Conservation (phyloP, 2,113 vertebrate genomes). For the Artemisiospiza belli region DNA sequence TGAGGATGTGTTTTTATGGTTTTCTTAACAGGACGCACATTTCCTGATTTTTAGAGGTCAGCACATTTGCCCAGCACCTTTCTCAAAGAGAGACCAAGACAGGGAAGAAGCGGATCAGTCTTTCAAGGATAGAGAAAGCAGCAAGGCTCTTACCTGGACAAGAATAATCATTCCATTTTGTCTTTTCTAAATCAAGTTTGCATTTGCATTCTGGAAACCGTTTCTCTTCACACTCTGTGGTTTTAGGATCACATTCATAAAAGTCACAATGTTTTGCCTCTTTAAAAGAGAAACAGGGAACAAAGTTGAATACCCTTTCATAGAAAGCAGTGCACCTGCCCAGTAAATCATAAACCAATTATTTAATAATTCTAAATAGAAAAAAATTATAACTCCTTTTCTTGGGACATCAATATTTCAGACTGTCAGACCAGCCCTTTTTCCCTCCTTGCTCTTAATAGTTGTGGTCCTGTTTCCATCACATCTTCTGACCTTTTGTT, state of each 20-base stretch:
- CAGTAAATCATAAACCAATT: background rate
- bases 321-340: background rate
- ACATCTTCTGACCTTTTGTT: background rate
- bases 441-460: background rate
- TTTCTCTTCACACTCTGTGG: fast-evolving
- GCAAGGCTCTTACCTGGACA: conserved; percentile 40
- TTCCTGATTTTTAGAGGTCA: background rate
- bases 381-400: background rate
- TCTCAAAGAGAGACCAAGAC: background rate
- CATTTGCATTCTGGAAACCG: background rate
- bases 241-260: background rate
- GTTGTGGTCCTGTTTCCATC: background rate
- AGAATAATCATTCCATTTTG: background rate
- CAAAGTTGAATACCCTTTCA: background rate
- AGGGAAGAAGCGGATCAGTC: background rate
- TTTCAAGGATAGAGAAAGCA: background rate
- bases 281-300: conserved; percentile 10
- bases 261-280: fast-evolving
- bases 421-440: background rate
- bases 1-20: background rate
- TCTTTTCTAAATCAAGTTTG: fast-evolving
- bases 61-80: background rate
- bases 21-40: background rate
- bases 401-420: background rate
- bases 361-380: background rate